Conservation (phyloP, 2,888 invertebrate genomes). For the Mythimna vitellina region DNA sequence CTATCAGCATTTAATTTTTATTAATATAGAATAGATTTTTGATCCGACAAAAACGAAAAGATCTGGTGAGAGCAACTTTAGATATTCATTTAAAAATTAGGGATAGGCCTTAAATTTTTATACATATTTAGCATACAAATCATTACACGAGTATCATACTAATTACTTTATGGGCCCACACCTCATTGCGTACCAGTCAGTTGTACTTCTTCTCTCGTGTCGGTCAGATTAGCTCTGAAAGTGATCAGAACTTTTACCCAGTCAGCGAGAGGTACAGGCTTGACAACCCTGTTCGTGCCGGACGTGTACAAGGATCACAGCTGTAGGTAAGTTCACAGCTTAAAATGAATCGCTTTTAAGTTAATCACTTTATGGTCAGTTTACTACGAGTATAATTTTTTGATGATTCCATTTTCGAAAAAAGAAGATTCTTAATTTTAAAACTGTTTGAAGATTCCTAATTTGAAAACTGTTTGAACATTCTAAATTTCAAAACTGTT, state of each 20-base stretch:
- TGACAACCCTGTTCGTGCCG: too few species aligned
- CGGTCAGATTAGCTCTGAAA: constrained; percentile 2
- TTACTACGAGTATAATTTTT: too few species aligned
- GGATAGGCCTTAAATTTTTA: too few species aligned
- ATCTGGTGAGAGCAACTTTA: not conserved
- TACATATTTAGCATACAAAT: not conserved
- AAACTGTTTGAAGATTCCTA: not conserved
- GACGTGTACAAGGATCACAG: not conserved
- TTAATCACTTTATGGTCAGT: too few species aligned
- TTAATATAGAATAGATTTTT: not conserved
- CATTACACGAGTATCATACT: not conserved
- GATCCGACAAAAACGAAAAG: not conserved
- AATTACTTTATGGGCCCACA: not conserved
- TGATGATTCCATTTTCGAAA: not conserved
- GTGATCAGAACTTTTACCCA: not conserved
- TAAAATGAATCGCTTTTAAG: not conserved
- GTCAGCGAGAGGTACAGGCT: not conserved
- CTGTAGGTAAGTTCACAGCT: not conserved
- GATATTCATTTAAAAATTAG: not conserved
- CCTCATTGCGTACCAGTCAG: not conserved
- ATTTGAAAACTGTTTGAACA: too few species aligned
- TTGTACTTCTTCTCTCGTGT: not conserved
- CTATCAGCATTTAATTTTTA: not conserved
- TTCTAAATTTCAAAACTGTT: too few species aligned
- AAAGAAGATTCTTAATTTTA: not conserved